Conservation (phyloP, 2,888 invertebrate species). For the Clivina fossor region DNA sequence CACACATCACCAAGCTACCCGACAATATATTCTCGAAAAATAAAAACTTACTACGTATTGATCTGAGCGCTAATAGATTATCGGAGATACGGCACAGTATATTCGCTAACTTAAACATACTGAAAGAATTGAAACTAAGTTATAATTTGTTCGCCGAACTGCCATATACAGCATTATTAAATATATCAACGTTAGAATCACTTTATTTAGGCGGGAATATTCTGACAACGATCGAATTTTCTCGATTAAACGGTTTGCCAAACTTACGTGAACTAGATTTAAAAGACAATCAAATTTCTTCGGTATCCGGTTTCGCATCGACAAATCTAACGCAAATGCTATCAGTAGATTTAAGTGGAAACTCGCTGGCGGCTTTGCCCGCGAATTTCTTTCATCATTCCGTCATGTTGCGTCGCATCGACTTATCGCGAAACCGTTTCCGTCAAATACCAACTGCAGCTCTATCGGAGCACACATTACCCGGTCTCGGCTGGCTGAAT, state of each 20-base stretch:
- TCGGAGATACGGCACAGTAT: constrained; percentile 68
- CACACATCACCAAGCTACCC: constrained; percentile 69
- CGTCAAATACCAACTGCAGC: constrained; percentile 77
- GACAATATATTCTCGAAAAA: constrained; percentile 73
- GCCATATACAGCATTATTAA: constrained; percentile 77
- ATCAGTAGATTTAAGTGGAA: constrained; percentile 74
- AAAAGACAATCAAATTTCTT: constrained; percentile 72
- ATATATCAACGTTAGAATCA: constrained; percentile 73
- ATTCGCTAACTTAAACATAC: constrained; percentile 72
- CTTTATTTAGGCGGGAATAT: constrained; percentile 70
- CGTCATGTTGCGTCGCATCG: constrained; percentile 69
- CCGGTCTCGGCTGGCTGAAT: constrained; percentile 74
- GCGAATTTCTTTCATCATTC: constrained; percentile 80
- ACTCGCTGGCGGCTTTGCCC: constrained; percentile 73
- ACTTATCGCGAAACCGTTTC: constrained; percentile 77
- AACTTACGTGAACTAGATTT: constrained; percentile 75
- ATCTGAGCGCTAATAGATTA: constrained; percentile 71
- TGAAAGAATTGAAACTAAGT: constrained; percentile 75
- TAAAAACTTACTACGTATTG: constrained; percentile 72
- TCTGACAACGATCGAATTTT: constrained; percentile 72
- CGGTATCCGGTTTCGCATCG: constrained; percentile 74
- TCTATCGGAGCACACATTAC: constrained; percentile 72
- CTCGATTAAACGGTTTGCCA: constrained; percentile 72
- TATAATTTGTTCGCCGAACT: constrained; percentile 74
- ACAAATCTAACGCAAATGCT: constrained; percentile 73